phyloP scores from a whole-genome alignment of 2,888 invertebrate species.

The Agapetus fuscipes region DNA sequence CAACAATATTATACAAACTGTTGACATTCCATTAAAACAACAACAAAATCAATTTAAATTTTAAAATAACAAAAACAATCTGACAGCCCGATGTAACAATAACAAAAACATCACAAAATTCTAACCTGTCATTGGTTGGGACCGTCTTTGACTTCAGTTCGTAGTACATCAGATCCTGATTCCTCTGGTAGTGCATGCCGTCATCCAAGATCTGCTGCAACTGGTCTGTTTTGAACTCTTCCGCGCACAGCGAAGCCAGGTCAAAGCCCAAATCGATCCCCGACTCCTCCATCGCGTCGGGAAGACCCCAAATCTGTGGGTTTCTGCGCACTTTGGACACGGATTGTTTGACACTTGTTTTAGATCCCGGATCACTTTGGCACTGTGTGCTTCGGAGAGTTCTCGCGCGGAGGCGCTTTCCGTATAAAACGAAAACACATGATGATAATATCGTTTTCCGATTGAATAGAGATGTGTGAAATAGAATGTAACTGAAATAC shows the following conservation, averaged over 20 bases:
- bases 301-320: no score
- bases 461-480: no score
- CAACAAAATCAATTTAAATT: no score
- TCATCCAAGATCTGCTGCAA: constrained; percentile 32
- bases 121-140: constrained; percentile 20
- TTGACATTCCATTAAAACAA: no score
- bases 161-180: constrained; percentile 52
- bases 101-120: neutral
- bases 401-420: no score
- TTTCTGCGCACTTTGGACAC: no score
- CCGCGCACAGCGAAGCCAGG: constrained; percentile 47
- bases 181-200: constrained; percentile 31
- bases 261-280: constrained; percentile 57
- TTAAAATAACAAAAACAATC: no score
- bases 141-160: constrained; percentile 46
- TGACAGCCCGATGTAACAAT: neutral
- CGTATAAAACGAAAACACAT: constrained; percentile 40
- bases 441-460: constrained; percentile 52
- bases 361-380: no score
- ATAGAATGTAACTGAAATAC: no score
- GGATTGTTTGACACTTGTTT: no score
- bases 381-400: no score
- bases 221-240: constrained; percentile 43
- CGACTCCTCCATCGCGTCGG: constrained; percentile 53
- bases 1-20: no score